Percentiles rank a stretch among this genome's conserved stretches.
Evolutionary conservation across 2,888 invertebrate species (phyloP).

Genomic region (Oasisia sp.): DNA sequence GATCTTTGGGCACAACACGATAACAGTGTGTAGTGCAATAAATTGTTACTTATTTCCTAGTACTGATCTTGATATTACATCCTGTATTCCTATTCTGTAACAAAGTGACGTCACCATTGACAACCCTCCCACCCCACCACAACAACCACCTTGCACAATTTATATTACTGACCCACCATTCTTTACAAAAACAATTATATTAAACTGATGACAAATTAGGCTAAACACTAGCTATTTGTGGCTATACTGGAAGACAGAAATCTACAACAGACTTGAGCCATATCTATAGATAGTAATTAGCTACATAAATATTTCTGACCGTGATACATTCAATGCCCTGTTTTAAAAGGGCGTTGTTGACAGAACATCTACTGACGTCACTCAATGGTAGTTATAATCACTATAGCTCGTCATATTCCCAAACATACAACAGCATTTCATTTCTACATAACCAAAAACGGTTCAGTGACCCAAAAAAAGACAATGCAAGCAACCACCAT

Average conservation of each 20-base stretch:
- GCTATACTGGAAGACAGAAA: background rate
- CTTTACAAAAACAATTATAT: background rate
- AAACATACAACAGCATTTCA: background rate
- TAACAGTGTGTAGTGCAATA: background rate
- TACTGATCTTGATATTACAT: background rate
- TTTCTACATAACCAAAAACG: background rate
- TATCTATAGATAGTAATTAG: background rate
- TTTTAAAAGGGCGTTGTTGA: background rate
- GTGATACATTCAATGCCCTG: background rate
- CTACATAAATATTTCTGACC: background rate
- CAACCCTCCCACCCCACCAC: background rate
- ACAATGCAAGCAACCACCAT: background rate
- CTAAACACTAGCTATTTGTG: background rate
- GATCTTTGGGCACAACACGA: background rate
- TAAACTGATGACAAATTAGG: background rate
- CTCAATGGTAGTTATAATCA: too few relatives aligned
- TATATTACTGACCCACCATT: background rate
- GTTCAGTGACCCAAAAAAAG: background rate
- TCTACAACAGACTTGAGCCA: background rate
- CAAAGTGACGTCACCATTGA: background rate
- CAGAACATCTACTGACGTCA: background rate
- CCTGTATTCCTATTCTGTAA: background rate
- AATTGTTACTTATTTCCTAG: background rate
- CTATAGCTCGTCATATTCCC: background rate
- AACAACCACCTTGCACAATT: background rate